phyloP scores from a whole-genome alignment of 2,113 vertebrate genomes.

The Caretta caretta region DNA sequence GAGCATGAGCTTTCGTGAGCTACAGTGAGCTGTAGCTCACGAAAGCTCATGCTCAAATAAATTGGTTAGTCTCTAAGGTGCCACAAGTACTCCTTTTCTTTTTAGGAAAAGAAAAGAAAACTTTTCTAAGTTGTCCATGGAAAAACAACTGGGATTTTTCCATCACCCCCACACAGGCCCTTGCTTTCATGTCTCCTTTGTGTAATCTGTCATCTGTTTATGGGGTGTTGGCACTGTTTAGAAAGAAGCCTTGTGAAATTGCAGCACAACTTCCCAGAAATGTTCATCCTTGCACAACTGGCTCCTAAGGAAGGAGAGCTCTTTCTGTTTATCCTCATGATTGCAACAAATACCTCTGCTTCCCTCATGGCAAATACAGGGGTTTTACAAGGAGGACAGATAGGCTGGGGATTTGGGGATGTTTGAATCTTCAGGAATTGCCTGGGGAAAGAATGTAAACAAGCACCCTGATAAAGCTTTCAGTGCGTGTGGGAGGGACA shows the following conservation, averaged over 20 bases:
- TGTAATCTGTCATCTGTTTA: neutral
- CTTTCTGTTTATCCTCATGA: constrained; percentile 13
- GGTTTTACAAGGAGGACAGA: neutral
- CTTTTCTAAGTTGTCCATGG: neutral
- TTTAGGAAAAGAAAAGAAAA: neutral
- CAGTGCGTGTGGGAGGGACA: accelerated
- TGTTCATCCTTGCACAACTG: neutral
- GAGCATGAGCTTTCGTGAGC: too few species aligned
- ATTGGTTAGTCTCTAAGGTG: too few species aligned
- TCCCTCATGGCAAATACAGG: constrained; percentile 21
- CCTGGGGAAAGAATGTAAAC: constrained; percentile 37
- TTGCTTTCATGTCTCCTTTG: accelerated
- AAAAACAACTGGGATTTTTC: neutral
- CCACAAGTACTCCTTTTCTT: too few species aligned
- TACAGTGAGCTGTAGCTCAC: too few species aligned
- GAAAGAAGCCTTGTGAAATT: neutral
- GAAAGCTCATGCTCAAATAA: too few species aligned
- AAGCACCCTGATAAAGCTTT: neutral
- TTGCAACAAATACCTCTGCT: neutral
- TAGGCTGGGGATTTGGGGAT: constrained; percentile 47
- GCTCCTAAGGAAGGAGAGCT: neutral
- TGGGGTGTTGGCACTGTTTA: neutral
- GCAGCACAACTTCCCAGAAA: constrained; percentile 42
- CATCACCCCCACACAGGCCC: neutral
- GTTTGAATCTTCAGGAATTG: constrained; percentile 33